Evolutionary conservation across 2,113 vertebrate species (phyloP).

Genomic region (Phocoena sinus): DNA sequence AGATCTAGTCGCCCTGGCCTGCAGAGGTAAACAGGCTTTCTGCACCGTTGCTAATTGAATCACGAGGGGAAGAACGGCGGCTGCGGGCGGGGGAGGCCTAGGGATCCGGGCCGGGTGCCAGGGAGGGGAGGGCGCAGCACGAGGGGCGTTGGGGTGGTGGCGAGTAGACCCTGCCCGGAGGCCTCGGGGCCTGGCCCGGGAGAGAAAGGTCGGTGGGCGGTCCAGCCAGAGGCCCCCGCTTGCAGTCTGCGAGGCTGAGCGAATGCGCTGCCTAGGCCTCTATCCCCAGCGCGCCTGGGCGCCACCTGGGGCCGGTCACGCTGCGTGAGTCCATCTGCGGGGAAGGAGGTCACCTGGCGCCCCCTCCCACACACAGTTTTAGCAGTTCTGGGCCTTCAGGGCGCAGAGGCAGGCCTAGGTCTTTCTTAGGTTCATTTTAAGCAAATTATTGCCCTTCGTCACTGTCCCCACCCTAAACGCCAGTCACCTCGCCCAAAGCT

Average conservation of each 20-base stretch:
- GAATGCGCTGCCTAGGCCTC: neutral
- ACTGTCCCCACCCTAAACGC: neutral
- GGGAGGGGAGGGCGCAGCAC: neutral
- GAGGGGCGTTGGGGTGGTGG: neutral
- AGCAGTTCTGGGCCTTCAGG: neutral
- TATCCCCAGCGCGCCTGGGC: neutral
- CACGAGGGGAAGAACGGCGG: neutral
- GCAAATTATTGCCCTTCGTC: neutral
- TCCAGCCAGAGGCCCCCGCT: neutral
- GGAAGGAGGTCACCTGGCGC: neutral
- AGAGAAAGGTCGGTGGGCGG: neutral
- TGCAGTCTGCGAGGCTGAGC: neutral
- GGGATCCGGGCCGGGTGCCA: neutral
- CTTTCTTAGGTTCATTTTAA: constrained; percentile 41
- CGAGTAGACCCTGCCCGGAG: neutral
- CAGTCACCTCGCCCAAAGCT: neutral
- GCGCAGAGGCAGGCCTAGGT: neutral
- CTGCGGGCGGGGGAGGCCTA: neutral
- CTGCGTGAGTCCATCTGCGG: constrained; percentile 7
- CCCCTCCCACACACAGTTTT: neutral
- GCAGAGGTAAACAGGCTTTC: constrained; percentile 52
- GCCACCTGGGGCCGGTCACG: constrained; percentile 34
- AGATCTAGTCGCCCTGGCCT: neutral
- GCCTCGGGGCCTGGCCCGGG: neutral
- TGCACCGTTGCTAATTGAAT: constrained; percentile 48